phyloP scores from a whole-genome alignment of 2,797 vertebrate species.

The Anguilla pacifica region DNA sequence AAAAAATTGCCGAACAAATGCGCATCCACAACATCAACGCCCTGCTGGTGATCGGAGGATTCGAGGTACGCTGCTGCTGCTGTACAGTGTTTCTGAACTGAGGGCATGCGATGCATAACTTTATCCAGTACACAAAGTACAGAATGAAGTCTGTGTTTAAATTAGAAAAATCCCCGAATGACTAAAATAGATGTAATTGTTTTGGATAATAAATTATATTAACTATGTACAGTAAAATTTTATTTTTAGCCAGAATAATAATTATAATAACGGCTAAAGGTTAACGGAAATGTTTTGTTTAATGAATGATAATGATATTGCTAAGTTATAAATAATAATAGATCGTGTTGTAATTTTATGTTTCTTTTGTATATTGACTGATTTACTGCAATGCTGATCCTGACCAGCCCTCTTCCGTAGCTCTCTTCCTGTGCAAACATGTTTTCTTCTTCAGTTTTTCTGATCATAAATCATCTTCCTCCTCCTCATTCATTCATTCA shows the following conservation, averaged over 20 bases:
- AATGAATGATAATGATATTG: too few relatives aligned
- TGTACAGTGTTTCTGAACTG: background rate
- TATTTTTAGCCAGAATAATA: too few relatives aligned
- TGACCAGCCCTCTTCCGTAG: background rate
- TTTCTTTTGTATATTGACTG: background rate
- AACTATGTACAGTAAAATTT: background rate
- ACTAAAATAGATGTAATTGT: background rate
- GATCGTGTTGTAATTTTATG: background rate
- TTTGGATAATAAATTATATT: background rate
- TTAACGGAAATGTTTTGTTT: too few relatives aligned
- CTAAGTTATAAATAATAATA: background rate
- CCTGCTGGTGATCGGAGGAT: conserved; percentile 92
- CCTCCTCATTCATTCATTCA: too few relatives aligned
- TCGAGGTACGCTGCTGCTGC: conserved; percentile 81
- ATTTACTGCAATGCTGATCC: background rate
- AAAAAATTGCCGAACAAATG: conserved; percentile 90
- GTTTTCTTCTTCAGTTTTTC: background rate
- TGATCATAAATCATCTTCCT: background rate
- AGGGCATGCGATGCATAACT: background rate
- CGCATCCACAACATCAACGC: conserved; percentile 83
- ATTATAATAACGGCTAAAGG: background rate
- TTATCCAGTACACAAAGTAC: background rate
- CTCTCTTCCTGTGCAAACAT: background rate
- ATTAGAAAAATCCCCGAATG: background rate
- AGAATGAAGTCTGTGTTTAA: background rate